Percentiles rank a stretch among this genome's conserved stretches.
Conservation (phyloP, 2,113 vertebrate species). For the Pangasianodon hypophthalmus region DNA sequence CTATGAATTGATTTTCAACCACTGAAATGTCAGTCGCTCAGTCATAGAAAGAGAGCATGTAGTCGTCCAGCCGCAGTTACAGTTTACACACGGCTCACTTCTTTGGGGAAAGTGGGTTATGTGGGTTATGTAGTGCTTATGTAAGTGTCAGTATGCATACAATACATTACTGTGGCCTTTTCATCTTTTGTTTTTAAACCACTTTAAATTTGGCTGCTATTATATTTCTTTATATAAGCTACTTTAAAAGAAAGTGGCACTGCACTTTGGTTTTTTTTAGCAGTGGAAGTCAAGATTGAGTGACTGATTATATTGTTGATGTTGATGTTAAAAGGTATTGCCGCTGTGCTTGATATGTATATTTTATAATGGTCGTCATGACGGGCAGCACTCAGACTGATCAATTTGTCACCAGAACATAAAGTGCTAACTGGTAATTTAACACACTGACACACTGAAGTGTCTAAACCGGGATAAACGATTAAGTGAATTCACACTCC, state of each 20-base stretch:
- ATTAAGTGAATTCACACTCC: not conserved
- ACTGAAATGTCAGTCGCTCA: slow-evolving; percentile 13
- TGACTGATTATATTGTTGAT: slow-evolving; percentile 2
- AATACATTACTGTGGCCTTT: not conserved
- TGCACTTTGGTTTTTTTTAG: not conserved
- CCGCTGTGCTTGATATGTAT: not conserved
- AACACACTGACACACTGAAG: not conserved
- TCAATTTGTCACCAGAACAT: not conserved
- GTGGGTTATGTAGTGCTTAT: not conserved
- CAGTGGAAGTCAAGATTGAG: not conserved
- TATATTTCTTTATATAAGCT: not conserved
- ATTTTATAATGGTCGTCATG: not conserved
- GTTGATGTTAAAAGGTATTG: not conserved
- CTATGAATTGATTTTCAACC: slow-evolving; percentile 19
- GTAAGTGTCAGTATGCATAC: not conserved
- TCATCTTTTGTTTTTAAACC: not conserved
- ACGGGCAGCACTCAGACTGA: not conserved
- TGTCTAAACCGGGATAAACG: not conserved
- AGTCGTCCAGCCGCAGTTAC: not conserved
- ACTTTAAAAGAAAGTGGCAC: not conserved
- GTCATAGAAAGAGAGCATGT: not conserved
- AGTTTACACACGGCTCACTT: not conserved
- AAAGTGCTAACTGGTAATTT: not conserved
- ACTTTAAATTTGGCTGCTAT: not conserved
- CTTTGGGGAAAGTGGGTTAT: no score